Evolutionary conservation across 2,888 invertebrate genomes (phyloP).

Genomic region (Desoria tigrina): DNA sequence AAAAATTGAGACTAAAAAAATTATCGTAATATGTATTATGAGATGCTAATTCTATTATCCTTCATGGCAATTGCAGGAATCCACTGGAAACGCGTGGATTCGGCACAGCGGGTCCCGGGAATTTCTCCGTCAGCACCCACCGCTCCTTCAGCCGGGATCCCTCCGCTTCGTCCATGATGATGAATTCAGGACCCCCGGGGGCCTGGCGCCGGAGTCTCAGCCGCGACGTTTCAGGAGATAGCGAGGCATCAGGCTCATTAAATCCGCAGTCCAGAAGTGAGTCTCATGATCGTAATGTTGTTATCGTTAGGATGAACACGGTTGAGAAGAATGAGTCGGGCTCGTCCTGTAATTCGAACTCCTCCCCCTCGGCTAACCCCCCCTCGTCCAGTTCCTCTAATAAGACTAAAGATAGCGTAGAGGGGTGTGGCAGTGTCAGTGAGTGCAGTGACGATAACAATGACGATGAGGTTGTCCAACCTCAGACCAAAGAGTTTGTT

Average conservation of each 20-base stretch:
- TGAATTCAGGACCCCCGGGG: slow-evolving; percentile 37
- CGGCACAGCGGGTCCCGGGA: slow-evolving; percentile 23
- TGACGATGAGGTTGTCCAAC: background rate
- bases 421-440: background rate
- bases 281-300: slow-evolving; percentile 22
- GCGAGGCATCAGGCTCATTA: slow-evolving; percentile 70
- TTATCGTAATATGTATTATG: too few species aligned
- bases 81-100: slow-evolving; percentile 47
- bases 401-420: background rate
- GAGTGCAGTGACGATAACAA: slow-evolving; percentile 16
- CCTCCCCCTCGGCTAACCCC: slow-evolving; percentile 16
- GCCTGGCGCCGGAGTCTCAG: slow-evolving; percentile 67
- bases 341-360: slow-evolving; percentile 12
- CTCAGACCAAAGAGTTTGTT: slow-evolving; percentile 27
- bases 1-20: background rate
- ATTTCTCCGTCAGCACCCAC: slow-evolving; percentile 26
- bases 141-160: slow-evolving; percentile 56
- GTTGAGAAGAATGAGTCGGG: slow-evolving; percentile 16
- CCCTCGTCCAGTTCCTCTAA: slow-evolving; percentile 11
- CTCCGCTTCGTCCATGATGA: slow-evolving; percentile 56
- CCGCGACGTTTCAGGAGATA: slow-evolving; percentile 69
- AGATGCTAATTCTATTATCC: too few species aligned
- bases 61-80: slow-evolving; percentile 27
- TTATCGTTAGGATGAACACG: background rate
- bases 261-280: slow-evolving; percentile 46